phyloP scores from a whole-genome alignment of 2,113 vertebrate species.

The Atherinomorus stipes region DNA sequence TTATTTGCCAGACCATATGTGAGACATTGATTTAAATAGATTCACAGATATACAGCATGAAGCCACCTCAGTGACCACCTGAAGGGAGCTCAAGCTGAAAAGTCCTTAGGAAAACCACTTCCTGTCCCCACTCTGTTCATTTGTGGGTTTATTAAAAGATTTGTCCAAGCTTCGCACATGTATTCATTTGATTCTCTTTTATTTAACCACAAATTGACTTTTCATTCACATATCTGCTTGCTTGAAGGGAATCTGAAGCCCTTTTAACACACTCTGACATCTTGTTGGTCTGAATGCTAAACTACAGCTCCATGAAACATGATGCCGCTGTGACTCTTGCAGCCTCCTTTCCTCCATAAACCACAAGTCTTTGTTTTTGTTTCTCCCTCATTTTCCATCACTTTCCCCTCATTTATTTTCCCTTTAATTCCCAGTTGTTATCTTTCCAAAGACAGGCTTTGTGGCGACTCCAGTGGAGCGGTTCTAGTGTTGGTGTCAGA shows the following conservation, averaged over 20 bases:
- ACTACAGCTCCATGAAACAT: slow-evolving; percentile 57
- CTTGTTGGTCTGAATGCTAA: slow-evolving; percentile 58
- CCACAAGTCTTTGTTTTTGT: slow-evolving; percentile 5
- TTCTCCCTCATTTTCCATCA: neutral
- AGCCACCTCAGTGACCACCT: neutral
- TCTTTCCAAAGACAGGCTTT: slow-evolving; percentile 53
- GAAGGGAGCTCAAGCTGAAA: slow-evolving; percentile 10
- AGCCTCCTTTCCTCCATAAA: slow-evolving; percentile 25
- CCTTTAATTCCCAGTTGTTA: slow-evolving; percentile 37
- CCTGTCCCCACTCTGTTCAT: neutral
- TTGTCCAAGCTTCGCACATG: slow-evolving; percentile 36
- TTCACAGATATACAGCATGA: neutral
- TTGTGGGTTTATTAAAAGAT: slow-evolving; percentile 43
- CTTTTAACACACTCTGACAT: slow-evolving; percentile 60
- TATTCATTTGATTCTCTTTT: slow-evolving; percentile 59
- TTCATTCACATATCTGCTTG: slow-evolving; percentile 64
- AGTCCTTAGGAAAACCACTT: neutral
- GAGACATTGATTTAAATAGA: neutral
- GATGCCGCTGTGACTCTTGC: slow-evolving; percentile 57
- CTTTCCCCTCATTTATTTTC: slow-evolving; percentile 28
- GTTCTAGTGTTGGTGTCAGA: slow-evolving; percentile 64
- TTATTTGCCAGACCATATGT: slow-evolving; percentile 25
- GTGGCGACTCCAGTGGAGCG: slow-evolving; percentile 30
- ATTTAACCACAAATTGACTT: slow-evolving; percentile 50
- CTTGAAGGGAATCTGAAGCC: slow-evolving; percentile 66